A percentile compares a stretch with the other conserved stretches of the same genome.
phyloP scores from a whole-genome alignment of 2,888 invertebrate species.

The Drosophila helvetica region DNA sequence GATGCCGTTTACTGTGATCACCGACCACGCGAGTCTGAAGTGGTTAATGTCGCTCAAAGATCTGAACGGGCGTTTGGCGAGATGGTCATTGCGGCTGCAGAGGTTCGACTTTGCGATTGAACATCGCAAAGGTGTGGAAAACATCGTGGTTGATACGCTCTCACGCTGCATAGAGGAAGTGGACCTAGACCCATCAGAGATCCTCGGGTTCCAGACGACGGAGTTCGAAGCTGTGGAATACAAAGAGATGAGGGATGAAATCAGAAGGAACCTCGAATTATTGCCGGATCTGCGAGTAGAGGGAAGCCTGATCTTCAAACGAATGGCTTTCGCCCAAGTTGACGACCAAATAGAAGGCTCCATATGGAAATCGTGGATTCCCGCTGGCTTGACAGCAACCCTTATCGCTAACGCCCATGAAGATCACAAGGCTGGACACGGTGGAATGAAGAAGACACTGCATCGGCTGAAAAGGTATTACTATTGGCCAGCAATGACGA shows the following conservation, averaged over 20 bases:
- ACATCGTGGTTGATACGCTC: not conserved
- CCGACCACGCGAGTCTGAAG: constrained; percentile 7
- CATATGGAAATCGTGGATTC: no score
- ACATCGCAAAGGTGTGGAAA: not conserved
- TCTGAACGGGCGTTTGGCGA: not conserved
- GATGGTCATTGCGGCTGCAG: not conserved
- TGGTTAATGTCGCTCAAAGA: constrained; percentile 7
- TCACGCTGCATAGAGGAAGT: not conserved
- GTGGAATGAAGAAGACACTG: no score
- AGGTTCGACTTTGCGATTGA: not conserved
- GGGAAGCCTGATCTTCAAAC: no score
- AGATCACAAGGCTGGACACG: no score
- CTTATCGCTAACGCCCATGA: no score
- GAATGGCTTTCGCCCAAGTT: no score
- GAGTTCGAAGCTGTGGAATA: constrained; percentile 4
- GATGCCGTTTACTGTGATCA: not conserved
- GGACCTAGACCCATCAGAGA: not conserved
- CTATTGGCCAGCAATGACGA: no score
- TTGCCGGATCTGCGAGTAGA: not conserved
- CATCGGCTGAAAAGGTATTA: no score
- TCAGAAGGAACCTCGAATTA: not conserved
- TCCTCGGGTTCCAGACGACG: constrained; percentile 4
- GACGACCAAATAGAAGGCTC: no score
- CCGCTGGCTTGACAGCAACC: no score
- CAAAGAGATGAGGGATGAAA: not conserved